These are phyloP conservation scores for Helicorthomorpha holstii DNA, from an alignment of 1,140 invertebrate genomes.

Conservation along the genomic window DNA sequence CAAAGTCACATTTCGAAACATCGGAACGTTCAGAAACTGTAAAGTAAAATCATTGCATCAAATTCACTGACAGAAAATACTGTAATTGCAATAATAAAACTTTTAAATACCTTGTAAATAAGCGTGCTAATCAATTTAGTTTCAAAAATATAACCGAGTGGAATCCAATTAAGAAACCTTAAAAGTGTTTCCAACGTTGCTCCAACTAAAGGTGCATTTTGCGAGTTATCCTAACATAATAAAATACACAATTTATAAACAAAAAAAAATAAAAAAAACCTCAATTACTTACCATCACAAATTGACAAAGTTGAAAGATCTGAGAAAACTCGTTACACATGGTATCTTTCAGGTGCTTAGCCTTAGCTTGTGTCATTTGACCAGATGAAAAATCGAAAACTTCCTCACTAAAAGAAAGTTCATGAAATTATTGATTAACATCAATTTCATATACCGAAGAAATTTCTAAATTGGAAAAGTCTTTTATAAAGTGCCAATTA, in stretches of 20 bases:
- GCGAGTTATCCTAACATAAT: conserved; percentile 62
- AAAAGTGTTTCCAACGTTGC: conserved; percentile 90
- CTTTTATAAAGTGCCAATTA: too few relatives aligned
- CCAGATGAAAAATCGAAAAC: conserved; percentile 97
- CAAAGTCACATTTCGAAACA: conserved; percentile 95
- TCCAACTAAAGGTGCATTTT: conserved; percentile 83
- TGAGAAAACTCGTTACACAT: conserved; percentile 99
- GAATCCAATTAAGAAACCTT: conserved; percentile 98
- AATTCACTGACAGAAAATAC: too few relatives aligned
- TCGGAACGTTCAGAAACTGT: conserved; percentile 86
- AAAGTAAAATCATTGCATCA: too few relatives aligned
- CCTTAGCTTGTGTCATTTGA: conserved; percentile 96
- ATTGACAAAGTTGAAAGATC: conserved; percentile 94
- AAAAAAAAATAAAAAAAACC: too few relatives aligned
- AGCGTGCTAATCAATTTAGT: conserved; percentile 90
- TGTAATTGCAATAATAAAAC: too few relatives aligned
- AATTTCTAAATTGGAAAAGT: neutral
- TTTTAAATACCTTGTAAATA: conserved; percentile 53
- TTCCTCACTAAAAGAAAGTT: conserved; percentile 57
- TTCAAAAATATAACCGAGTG: conserved; percentile 98
- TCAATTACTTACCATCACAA: conserved; percentile 68
- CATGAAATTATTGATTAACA: neutral
- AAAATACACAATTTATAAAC: conserved; percentile 9
- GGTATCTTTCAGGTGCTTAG: conserved; percentile 98
- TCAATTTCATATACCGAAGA: too few relatives aligned